Conservation (phyloP, 92 coral and sea anemone species). For the Porites lobata region DNA sequence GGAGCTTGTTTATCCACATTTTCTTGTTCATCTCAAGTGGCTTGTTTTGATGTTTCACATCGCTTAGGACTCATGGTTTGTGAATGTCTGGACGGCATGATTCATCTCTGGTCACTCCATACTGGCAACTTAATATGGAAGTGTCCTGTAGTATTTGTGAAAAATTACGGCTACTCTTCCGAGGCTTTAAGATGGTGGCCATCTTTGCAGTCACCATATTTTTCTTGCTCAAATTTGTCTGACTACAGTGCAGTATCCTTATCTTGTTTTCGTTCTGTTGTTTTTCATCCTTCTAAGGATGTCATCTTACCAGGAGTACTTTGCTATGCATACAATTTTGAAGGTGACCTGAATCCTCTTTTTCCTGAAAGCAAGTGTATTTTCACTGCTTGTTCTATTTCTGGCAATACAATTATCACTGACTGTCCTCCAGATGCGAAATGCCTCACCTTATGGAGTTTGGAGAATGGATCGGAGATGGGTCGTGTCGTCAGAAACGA, state of each 20-base stretch:
- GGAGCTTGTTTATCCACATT: background rate
- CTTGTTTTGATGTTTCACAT: slow-evolving; percentile 18
- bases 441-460: background rate
- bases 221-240: too few species aligned
- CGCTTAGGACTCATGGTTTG: slow-evolving; percentile 4
- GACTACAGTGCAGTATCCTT: background rate
- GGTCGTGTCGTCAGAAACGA: background rate
- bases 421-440: background rate
- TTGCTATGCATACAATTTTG: background rate
- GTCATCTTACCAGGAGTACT: background rate
- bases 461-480: background rate
- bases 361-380: slow-evolving; percentile 7
- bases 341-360: background rate
- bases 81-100: background rate
- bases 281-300: background rate
- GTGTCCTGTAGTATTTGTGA: background rate
- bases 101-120: background rate
- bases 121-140: slow-evolving; percentile 4
- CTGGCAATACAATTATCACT: background rate
- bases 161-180: background rate
- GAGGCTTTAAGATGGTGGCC: too few species aligned
- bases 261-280: background rate
- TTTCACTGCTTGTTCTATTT: slow-evolving; percentile 9
- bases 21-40: background rate
- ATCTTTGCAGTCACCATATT: too few species aligned